A percentile compares a stretch with the other conserved stretches of the same genome.
These are phyloP conservation scores for Pao palembangensis DNA, from an alignment of 2,113 vertebrate species.

Conservation along the genomic window DNA sequence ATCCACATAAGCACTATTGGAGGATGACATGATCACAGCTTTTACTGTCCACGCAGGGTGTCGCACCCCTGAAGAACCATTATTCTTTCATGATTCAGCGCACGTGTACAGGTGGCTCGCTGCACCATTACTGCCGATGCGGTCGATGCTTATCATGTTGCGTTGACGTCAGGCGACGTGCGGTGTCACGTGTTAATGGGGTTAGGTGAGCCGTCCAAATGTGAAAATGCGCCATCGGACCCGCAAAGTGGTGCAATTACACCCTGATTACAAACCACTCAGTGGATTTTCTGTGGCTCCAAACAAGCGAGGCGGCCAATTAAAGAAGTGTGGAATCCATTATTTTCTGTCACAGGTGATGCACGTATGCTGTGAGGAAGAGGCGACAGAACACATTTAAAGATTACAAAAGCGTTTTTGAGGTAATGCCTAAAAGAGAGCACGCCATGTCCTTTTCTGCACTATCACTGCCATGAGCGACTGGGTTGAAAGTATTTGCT, in stretches of 20 bases:
- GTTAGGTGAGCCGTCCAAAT: constrained; percentile 11
- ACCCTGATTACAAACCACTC: constrained; percentile 34
- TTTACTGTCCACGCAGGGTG: neutral
- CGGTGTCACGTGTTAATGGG: constrained; percentile 11
- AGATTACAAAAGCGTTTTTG: too few species aligned
- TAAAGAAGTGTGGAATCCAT: neutral
- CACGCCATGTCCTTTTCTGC: constrained; percentile 67
- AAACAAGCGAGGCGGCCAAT: constrained; percentile 7
- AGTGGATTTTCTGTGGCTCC: constrained; percentile 16
- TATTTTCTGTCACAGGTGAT: too few species aligned
- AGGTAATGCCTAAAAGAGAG: too few species aligned
- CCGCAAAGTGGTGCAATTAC: constrained; percentile 25
- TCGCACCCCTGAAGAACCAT: constrained; percentile 8
- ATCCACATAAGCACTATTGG: too few species aligned
- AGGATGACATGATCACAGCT: constrained; percentile 12
- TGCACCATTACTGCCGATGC: constrained; percentile 12
- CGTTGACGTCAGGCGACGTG: neutral
- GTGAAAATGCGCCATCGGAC: constrained; percentile 12
- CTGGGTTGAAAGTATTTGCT: constrained; percentile 26
- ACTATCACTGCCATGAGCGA: constrained; percentile 57
- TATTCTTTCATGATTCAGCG: constrained; percentile 5
- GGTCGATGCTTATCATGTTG: constrained; percentile 17
- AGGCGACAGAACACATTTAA: too few species aligned
- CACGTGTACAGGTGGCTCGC: constrained; percentile 6
- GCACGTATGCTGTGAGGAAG: too few species aligned